Evolutionary conservation across 1,140 invertebrate genomes (phyloP), one percentile per base, ranked within the genome.

Genomic region (Drosophila sturtevanti): DNA sequence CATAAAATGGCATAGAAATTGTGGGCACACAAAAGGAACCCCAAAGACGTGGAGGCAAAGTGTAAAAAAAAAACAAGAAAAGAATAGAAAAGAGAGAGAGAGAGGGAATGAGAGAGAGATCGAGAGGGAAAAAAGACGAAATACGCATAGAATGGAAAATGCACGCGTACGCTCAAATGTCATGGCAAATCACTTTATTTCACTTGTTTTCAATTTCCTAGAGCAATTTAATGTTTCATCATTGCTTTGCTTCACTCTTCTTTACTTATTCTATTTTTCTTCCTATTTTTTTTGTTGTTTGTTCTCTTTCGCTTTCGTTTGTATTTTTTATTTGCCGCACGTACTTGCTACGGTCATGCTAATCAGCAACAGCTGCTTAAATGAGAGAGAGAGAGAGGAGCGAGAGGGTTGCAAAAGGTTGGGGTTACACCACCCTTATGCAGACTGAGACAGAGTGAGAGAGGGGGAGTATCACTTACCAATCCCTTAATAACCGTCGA

Each of bases 121-220:
- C 4, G 35, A 16, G 51, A 31, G 31, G 61, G 35, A 14, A 55
- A 41, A 63, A 76, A 56, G 24, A 27, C 54, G 35, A 70, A 76
- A 70, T 60, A 21, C 61, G 41, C 48, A 48, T 48, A 51, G 75
- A 81, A 82, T 76, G 72, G 75, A 74, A 84, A 89, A 68, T 77
- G 82, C 82, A 89, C 77, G 87, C 81, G 79, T 77, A 86, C 81
- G 79, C 87, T 71, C 79, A 75, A 90, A 87, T 82, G 77, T 82
- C 73, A 75, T 76, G 77, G 69, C 79, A 73, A 90, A 90, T 90
- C 87, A 87, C 87, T 90, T 90, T 90, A 90, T 87, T 87, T 90
- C 82, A 90, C 79, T 90, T 87, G 81, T 90, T 90, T 79, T 90
- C 82, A 86, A 90, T 90, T 89, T 80, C 67, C 58, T 27, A 6